phyloP scores from a whole-genome alignment of 2,888 invertebrate species.

The Caenorhabditis becei region DNA sequence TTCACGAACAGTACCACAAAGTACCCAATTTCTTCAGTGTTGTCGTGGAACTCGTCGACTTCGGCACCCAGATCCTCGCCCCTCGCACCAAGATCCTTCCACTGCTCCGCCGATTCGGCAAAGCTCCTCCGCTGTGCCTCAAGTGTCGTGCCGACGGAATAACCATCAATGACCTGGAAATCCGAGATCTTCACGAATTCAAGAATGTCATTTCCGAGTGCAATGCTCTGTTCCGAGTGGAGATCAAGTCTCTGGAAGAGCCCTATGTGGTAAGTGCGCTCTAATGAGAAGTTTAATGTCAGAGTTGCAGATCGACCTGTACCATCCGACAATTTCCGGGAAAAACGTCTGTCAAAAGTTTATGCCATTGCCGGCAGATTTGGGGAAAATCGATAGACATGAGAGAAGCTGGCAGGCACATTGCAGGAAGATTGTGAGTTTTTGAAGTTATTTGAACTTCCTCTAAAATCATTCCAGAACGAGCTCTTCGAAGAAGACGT shows the following conservation, averaged over 20 bases:
- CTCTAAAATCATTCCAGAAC: constrained; percentile 24
- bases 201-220: constrained; percentile 45
- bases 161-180: constrained; percentile 52
- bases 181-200: constrained; percentile 48
- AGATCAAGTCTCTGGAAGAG: constrained; percentile 50
- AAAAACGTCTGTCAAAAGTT: constrained; percentile 48
- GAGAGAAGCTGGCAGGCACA: constrained; percentile 55
- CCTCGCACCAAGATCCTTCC: constrained; percentile 28
- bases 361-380: constrained; percentile 39
- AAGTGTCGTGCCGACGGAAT: constrained; percentile 53
- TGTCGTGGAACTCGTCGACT: constrained; percentile 54
- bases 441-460: not conserved
- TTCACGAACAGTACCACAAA: too few relatives aligned
- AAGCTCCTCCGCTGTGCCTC: constrained; percentile 56
- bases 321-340: constrained; percentile 51
- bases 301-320: constrained; percentile 41
- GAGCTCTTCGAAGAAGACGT: constrained; percentile 31
- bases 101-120: constrained; percentile 40
- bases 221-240: constrained; percentile 55
- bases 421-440: constrained; percentile 44
- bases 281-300: not conserved
- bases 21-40: constrained; percentile 32
- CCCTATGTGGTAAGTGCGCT: constrained; percentile 42
- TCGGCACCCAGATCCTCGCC: constrained; percentile 50
- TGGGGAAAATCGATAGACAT: constrained; percentile 34